phyloP scores from a whole-genome alignment of 2,797 vertebrate species.

The Nothura maculosa region DNA sequence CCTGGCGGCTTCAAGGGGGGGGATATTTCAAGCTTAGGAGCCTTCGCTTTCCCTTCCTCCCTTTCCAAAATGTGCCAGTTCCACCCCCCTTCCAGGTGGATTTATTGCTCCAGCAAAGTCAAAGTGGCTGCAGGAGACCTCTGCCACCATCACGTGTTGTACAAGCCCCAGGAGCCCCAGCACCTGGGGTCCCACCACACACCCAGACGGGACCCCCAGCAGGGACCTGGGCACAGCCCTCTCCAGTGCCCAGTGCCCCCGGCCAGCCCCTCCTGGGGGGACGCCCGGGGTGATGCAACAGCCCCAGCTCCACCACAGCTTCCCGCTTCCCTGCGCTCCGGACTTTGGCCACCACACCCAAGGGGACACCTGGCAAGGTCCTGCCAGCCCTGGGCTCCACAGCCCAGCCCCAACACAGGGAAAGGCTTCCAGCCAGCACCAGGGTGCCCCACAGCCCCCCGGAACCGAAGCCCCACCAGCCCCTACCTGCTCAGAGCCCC shows the following conservation, averaged over 20 bases:
- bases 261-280: not conserved
- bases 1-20: not conserved
- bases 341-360: not conserved
- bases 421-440: not conserved
- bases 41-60: not conserved
- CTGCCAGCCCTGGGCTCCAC: fast-evolving
- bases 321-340: too few relatives aligned
- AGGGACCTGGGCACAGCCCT: not conserved
- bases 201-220: fast-evolving
- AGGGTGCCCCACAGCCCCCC: fast-evolving
- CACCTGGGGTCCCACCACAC: not conserved
- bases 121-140: not conserved
- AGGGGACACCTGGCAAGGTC: fast-evolving
- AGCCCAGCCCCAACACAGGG: not conserved
- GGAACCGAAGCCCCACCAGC: not conserved
- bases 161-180: not conserved
- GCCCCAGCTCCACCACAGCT: too few relatives aligned
- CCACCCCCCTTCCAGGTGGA: not conserved
- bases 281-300: too few relatives aligned
- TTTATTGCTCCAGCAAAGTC: not conserved
- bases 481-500: not conserved
- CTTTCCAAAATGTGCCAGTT: not conserved
- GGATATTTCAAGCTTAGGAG: fast-evolving
- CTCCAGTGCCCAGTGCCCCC: too few relatives aligned
- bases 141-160: fast-evolving